phyloP scores from a whole-genome alignment of 2,888 invertebrate species.

The Sclerodermus sp. region DNA sequence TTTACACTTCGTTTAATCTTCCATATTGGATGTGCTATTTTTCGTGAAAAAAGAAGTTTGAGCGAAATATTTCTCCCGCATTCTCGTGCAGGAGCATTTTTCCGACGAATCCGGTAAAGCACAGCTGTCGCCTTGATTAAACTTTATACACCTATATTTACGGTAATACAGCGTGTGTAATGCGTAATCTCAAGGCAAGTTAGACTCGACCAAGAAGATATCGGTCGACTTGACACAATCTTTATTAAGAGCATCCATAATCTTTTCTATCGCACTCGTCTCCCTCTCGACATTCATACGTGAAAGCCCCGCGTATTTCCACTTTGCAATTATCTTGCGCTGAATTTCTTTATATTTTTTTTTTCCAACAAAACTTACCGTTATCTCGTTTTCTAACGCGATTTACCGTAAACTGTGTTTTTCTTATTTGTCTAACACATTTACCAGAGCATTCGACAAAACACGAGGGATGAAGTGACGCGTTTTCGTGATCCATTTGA shows the following conservation, averaged over 20 bases:
- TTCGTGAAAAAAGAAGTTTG: background rate
- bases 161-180: background rate
- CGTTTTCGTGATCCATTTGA: too few species aligned
- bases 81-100: background rate
- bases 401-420: too few species aligned
- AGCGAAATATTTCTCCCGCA: background rate
- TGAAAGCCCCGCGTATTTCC: too few species aligned
- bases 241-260: background rate
- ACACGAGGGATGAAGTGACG: too few species aligned
- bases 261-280: too few species aligned
- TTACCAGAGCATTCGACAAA: too few species aligned
- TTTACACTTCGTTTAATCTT: background rate
- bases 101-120: background rate
- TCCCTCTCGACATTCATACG: too few species aligned
- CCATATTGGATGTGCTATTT: background rate
- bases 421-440: too few species aligned
- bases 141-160: constrained; percentile 10
- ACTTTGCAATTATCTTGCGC: too few species aligned
- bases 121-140: constrained; percentile 17
- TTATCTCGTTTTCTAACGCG: too few species aligned
- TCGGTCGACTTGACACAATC: background rate
- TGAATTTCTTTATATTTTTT: too few species aligned
- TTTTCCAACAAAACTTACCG: too few species aligned
- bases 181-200: background rate
- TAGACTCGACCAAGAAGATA: background rate